These are phyloP conservation scores for Muntiacus reevesi DNA, from an alignment of 2,113 vertebrate genomes.

Conservation along the genomic window DNA sequence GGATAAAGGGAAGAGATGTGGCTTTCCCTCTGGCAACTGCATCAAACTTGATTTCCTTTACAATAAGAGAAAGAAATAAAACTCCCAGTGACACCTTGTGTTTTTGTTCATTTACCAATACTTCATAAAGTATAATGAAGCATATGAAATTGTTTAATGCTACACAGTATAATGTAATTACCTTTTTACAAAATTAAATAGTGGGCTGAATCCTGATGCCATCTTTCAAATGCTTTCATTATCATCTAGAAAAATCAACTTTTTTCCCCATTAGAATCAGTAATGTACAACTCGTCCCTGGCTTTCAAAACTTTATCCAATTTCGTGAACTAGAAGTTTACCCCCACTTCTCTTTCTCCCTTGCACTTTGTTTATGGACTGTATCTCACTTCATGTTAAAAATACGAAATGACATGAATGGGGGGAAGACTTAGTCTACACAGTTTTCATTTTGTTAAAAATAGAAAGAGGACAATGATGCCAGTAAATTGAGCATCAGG, in stretches of 20 bases:
- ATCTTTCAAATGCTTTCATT: not conserved
- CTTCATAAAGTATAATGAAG: not conserved
- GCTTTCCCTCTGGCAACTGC: not conserved
- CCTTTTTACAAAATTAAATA: not conserved
- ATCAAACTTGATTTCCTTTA: not conserved
- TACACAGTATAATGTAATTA: not conserved
- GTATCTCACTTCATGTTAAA: not conserved
- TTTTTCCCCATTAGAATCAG: not conserved
- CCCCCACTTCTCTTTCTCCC: not conserved
- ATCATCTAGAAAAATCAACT: not conserved
- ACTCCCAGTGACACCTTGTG: not conserved
- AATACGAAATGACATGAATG: not conserved
- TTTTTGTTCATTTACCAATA: conserved; percentile 18
- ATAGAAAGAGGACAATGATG: not conserved
- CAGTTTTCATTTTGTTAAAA: not conserved
- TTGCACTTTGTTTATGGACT: not conserved
- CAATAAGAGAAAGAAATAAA: not conserved
- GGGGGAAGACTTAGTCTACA: not conserved
- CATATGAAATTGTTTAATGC: not conserved
- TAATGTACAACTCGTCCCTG: not conserved
- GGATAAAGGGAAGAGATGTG: not conserved
- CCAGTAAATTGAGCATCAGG: not conserved
- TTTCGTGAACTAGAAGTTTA: not conserved
- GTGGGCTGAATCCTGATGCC: not conserved
- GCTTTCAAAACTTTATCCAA: not conserved